Evolutionary conservation across 2,888 invertebrate genomes (phyloP), one percentile per base, ranked within the genome.

Genomic region (Conistra vaccinii): DNA sequence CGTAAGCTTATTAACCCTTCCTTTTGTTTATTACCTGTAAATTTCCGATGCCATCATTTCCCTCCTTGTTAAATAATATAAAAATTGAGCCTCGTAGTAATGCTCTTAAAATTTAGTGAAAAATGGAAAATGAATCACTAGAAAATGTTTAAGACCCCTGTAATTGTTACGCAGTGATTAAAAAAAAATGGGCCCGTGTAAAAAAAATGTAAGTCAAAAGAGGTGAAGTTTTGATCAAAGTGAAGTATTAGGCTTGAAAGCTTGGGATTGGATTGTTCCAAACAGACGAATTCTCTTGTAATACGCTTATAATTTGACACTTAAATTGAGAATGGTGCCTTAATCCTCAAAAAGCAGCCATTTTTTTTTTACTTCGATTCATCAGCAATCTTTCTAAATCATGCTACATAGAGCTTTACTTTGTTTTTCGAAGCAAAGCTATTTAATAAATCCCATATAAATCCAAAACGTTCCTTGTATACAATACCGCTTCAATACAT

Each of bases 1-100:
- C 90, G 90, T 94, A 93, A 94, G 94, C 93, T 93, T 94, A 94
- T 94, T 95, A 94, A 93, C 90, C 92, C 89, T 90, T 89, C 86
- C 85, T 88, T 90, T 90, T 90, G 86, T 89, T 89, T 88, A 84
- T 76, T 87, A 85, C 86, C 77, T 87, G 86, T 89, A 90, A 89
- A 88, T 85, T 87, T 86, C 85, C 80, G 75, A 89, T 87, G 84
- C 83, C 87, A 87, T 89, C 89, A 87, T 89, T 84, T 87, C 86
- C 81, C 80, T 84, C 74, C 76, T 73, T 84, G 73, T 81, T 77
- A 84, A 78, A 86, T 87, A 88, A 87, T 86, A 88, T 86, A 88
- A 85, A 85, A 85, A 85, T 85, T 84, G 83, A 81, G 76, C 80
- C 84, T 85, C 86, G 83, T 80, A 76, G 71, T 80, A 81, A 85